Conservation (phyloP, 1,140 invertebrate genomes). For the Camponotus pennsylvanicus region DNA sequence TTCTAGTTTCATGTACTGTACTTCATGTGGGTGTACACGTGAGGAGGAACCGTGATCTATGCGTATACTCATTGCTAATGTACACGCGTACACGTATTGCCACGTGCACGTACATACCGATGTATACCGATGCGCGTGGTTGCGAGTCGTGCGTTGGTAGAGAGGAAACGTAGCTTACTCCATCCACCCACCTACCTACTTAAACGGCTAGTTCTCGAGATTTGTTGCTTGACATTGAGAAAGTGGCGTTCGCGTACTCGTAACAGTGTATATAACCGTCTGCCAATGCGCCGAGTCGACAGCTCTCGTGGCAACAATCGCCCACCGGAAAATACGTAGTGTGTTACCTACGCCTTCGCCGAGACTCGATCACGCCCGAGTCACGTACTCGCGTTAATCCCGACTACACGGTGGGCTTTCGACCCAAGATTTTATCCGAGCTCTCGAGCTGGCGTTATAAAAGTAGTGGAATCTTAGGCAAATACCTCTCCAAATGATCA, state of each 20-base stretch:
- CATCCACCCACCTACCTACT: neutral
- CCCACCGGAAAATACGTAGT: conserved; percentile 47
- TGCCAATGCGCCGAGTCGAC: conserved; percentile 32
- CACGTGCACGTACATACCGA: neutral
- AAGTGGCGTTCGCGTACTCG: conserved; percentile 62
- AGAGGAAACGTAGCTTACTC: neutral
- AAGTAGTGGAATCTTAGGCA: neutral
- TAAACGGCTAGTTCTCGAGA: conserved; percentile 64
- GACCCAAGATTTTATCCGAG: conserved; percentile 22
- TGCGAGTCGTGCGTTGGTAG: conserved; percentile 18
- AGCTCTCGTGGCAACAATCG: conserved; percentile 63
- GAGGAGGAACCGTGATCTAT: conserved; percentile 61
- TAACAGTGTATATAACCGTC: conserved; percentile 44
- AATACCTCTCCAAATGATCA: conserved; percentile 15
- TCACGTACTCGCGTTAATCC: conserved; percentile 65
- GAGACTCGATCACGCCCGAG: conserved; percentile 36
- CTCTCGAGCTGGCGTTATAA: neutral
- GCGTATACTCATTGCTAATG: neutral
- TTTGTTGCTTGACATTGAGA: conserved; percentile 77
- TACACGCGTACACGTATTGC: neutral
- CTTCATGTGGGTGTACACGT: neutral
- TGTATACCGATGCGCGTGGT: neutral
- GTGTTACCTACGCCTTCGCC: conserved; percentile 24
- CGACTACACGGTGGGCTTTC: neutral
- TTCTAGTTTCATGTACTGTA: neutral